Base-by-base conservation (phyloP, 2,888 invertebrate genomes). In the Gymnoscelis rufifasciata region DNA sequence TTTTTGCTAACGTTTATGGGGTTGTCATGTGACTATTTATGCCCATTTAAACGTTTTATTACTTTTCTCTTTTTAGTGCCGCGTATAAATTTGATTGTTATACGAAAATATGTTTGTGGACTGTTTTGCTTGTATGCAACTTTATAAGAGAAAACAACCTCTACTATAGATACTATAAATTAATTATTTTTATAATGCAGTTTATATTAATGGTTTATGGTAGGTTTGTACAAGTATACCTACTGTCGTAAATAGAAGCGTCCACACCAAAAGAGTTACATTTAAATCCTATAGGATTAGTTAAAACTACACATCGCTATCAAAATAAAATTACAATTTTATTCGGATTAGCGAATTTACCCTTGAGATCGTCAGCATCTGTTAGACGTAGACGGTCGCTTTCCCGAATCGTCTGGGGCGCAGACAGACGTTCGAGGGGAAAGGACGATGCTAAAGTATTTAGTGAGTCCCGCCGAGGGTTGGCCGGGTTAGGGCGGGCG, bases 391-490 rank as follows among this genome's bases (percentile, higher is more conserved):
- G 64, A 56, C 68, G 55, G 65, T 59, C 64, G 60, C 60, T 50
- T 61, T 57, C 59, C 60, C 57, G 65, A 61, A 58, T 60, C 56
- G 69, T 62, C 61, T 68, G 68, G 60, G 63, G 59, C 62, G 62
- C 49, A 48, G 51, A 60, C 47, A 48, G 55, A 55, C 50, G 57
- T 56, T 57, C 61, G 65, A 60, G 66, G 69, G 73, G 67, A 66
- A 65, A 71, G 73, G 70, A 68, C 71, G 60, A 71, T 70, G 73
- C 71, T 62, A 60, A 65, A 62, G 60, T 69, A 71, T 73, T 66
- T 73, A 73, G 66, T 62, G 67, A 60, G 49, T 59, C 41, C 13
- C 44, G 33, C 61, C 56, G 62, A 66, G 70, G 70, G 70, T 67
- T 66, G 62, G 57, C 63, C 52, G 68, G 65, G 68, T 61, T 65